A percentile compares a stretch with the other conserved stretches of the same genome.
Conservation (phyloP, 92 coral and sea anemone species). For the Galaxea fascicularis region DNA sequence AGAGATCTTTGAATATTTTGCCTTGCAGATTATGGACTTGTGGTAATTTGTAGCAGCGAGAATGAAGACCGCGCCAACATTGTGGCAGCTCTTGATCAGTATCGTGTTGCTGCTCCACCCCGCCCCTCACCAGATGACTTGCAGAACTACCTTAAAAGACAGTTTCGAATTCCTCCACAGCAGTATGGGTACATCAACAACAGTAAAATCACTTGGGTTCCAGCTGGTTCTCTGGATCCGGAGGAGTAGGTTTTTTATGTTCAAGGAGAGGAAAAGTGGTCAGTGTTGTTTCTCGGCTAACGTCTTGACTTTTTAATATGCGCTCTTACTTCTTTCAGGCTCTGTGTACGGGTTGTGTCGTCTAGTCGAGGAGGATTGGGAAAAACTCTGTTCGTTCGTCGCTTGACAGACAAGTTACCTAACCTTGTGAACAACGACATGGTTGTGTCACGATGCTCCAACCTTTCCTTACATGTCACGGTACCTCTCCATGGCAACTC, state of each 20-base stretch:
- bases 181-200: constrained; percentile 61
- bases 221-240: constrained; percentile 75
- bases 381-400: constrained; percentile 73
- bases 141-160: constrained; percentile 49
- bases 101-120: constrained; percentile 72
- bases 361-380: constrained; percentile 89
- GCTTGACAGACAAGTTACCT: constrained; percentile 67
- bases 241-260: constrained; percentile 42
- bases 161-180: constrained; percentile 44
- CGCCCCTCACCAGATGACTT: constrained; percentile 63
- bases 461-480: constrained; percentile 49
- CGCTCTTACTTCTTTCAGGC: constrained; percentile 34
- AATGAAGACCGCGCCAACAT: constrained; percentile 85
- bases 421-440: constrained; percentile 65
- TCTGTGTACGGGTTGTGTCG: constrained; percentile 80
- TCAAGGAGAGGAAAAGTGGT: background rate
- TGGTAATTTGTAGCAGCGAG: constrained; percentile 82
- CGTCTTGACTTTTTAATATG: too few species aligned
- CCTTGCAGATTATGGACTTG: constrained; percentile 69
- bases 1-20: background rate
- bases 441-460: background rate
- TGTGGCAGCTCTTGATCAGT: constrained; percentile 83
- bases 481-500: constrained; percentile 84
- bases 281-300: background rate
- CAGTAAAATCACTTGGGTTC: constrained; percentile 62